Conservation (phyloP, 2,113 vertebrate species). For the Brienomyrus longianalis region DNA sequence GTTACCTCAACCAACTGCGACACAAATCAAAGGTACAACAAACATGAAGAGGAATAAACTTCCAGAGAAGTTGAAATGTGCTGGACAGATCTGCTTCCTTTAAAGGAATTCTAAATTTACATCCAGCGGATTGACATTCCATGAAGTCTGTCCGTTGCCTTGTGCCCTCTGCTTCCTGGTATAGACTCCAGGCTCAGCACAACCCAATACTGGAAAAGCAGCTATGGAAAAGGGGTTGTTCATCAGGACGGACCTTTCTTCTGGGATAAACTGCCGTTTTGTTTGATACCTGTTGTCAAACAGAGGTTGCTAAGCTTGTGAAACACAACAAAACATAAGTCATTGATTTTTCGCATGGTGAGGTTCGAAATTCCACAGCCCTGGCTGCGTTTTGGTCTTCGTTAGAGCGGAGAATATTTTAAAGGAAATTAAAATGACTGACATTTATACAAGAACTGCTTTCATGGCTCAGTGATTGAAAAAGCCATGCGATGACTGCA, state of each 20-base stretch:
- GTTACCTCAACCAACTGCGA: background rate
- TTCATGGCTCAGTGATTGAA: constrained; percentile 11
- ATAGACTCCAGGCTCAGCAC: background rate
- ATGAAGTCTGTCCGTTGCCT: background rate
- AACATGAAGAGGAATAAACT: background rate
- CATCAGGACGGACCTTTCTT: background rate
- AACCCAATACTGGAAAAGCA: background rate
- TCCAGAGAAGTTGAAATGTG: background rate
- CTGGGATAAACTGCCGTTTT: background rate
- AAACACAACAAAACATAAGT: background rate
- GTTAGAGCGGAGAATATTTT: background rate
- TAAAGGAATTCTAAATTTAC: background rate
- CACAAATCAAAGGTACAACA: background rate
- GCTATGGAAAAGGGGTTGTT: background rate
- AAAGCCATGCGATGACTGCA: background rate
- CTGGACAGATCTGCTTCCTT: background rate
- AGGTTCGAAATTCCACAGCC: background rate
- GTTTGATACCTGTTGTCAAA: background rate
- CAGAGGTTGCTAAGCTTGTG: background rate
- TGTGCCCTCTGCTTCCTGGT: background rate
- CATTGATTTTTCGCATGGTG: background rate
- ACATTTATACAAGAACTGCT: constrained; percentile 7
- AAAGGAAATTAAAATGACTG: background rate
- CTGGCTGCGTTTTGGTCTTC: background rate
- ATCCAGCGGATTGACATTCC: background rate